These are phyloP conservation scores for Agrypnia vestita DNA, from an alignment of 1,140 invertebrate genomes.

Conservation along the genomic window DNA sequence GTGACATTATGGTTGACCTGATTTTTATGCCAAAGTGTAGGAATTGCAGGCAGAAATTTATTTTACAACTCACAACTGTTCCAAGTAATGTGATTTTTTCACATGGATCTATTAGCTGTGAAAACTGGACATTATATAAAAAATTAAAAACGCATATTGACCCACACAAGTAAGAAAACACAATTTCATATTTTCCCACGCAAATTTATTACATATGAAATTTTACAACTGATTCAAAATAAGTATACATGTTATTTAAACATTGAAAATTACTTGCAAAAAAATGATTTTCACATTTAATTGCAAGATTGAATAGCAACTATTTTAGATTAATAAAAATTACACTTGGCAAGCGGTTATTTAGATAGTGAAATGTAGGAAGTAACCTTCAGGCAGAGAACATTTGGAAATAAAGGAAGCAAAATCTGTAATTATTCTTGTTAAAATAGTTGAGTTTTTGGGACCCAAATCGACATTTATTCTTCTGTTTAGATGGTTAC, in stretches of 20 bases:
- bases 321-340: slow-evolving; percentile 28
- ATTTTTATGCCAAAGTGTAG: too few relatives aligned
- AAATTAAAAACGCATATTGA: too few relatives aligned
- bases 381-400: not conserved
- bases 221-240: slow-evolving; percentile 30
- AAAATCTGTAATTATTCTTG: too few relatives aligned
- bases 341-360: slow-evolving; percentile 31
- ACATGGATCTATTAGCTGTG: too few relatives aligned
- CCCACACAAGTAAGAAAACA: not conserved
- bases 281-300: slow-evolving; percentile 6
- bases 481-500: not conserved
- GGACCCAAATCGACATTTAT: not conserved
- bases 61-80: too few relatives aligned
- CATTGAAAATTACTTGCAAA: slow-evolving; percentile 29
- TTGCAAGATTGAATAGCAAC: slow-evolving; percentile 14
- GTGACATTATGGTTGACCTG: too few relatives aligned
- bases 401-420: not conserved
- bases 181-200: slow-evolving; percentile 29
- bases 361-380: slow-evolving; percentile 1
- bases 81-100: too few relatives aligned
- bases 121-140: too few relatives aligned
- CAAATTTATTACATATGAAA: slow-evolving; percentile 38
- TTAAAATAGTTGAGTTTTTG: not conserved
- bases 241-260: slow-evolving; percentile 31
- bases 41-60: too few relatives aligned